phyloP scores from a whole-genome alignment of 1,140 invertebrate genomes.

The Lepidurus arcticus region DNA sequence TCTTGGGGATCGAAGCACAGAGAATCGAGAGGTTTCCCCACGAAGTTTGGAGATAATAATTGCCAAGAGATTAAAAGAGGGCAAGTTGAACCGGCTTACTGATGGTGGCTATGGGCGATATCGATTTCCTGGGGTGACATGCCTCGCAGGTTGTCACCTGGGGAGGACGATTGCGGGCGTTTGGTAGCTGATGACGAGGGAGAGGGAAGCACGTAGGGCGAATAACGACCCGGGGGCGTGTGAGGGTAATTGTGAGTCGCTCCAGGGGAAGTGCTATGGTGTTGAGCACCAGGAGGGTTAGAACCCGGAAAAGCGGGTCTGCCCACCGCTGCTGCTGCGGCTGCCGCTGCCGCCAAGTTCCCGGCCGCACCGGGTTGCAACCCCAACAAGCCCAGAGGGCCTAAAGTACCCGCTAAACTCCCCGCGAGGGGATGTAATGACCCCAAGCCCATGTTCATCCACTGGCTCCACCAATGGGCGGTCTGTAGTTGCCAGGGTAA shows the following conservation, averaged over 20 bases:
- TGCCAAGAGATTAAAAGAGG: not conserved
- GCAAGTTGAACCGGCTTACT: not conserved
- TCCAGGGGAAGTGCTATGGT: constrained; percentile 20
- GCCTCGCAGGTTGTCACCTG: constrained; percentile 16
- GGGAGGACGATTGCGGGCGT: constrained; percentile 12
- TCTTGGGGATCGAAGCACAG: not conserved
- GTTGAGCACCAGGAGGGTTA: constrained; percentile 4
- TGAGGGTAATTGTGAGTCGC: not conserved
- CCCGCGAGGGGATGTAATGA: not conserved
- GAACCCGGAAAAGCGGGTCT: not conserved
- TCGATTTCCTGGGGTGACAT: constrained; percentile 9
- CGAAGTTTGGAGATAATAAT: not conserved
- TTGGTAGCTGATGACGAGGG: constrained; percentile 3
- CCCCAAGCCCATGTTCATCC: not conserved
- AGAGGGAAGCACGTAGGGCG: constrained; percentile 12
- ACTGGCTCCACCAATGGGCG: not conserved
- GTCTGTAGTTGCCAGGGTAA: constrained; percentile 13
- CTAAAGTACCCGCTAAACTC: not conserved
- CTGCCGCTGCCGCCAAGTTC: constrained; percentile 1
- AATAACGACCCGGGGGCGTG: constrained; percentile 13
- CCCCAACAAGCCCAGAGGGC: not conserved
- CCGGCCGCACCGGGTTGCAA: not conserved
- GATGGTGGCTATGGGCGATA: constrained; percentile 5
- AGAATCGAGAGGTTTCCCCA: not conserved
- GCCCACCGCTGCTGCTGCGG: not conserved